These are phyloP conservation scores for Tolmerus cingulatus DNA, from an alignment of 2,888 invertebrate species.

Conservation along the genomic window DNA sequence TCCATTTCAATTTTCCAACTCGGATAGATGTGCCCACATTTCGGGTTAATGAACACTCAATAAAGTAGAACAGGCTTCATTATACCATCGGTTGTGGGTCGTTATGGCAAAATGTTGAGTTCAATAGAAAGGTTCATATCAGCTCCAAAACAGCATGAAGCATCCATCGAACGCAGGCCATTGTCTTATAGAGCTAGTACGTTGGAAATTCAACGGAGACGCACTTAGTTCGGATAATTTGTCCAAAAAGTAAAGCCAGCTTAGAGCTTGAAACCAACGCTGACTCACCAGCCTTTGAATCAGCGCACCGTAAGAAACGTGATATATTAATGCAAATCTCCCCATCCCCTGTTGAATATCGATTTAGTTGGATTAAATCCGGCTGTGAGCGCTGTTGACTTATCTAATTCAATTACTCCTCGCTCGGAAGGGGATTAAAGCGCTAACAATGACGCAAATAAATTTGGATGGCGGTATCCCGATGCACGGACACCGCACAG, in stretches of 20 bases:
- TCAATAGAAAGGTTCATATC: neutral
- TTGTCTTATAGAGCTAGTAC: neutral
- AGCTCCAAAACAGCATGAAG: neutral
- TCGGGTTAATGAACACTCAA: neutral
- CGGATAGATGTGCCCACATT: neutral
- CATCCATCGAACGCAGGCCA: neutral
- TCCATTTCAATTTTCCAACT: neutral
- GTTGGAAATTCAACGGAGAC: neutral
- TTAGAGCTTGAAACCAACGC: neutral
- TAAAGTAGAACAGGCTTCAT: neutral
- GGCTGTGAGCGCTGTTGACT: neutral
- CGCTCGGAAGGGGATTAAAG: slow-evolving; percentile 5
- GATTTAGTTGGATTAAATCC: neutral
- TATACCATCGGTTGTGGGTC: neutral
- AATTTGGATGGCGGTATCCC: neutral
- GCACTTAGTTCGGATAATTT: neutral
- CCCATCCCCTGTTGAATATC: neutral
- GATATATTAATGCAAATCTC: slow-evolving; percentile 12
- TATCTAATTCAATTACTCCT: slow-evolving; percentile 30
- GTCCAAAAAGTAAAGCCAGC: neutral
- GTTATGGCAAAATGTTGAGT: neutral
- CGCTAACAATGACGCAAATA: slow-evolving; percentile 6
- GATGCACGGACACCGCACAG: neutral
- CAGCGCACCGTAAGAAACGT: neutral
- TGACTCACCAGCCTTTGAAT: neutral